Conservation (phyloP, 2,888 invertebrate species). For the Ferrisia virgata region DNA sequence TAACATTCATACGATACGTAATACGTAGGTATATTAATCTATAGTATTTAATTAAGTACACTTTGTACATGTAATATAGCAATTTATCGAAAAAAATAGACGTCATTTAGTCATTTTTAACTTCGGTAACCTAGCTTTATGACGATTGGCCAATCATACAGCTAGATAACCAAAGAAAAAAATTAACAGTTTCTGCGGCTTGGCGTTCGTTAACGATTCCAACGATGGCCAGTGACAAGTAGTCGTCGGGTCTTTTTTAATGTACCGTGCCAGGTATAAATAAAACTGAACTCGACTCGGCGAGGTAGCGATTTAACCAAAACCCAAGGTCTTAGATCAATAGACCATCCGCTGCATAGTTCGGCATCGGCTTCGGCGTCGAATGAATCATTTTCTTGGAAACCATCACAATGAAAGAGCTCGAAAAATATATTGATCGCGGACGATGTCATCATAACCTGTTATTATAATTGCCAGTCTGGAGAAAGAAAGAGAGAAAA, state of each 20-base stretch:
- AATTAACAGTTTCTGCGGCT: background rate
- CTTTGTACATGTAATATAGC: background rate
- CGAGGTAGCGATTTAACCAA: background rate
- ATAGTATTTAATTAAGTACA: background rate
- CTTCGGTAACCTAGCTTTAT: constrained; percentile 46
- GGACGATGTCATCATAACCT: constrained; percentile 16
- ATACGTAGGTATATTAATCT: no score
- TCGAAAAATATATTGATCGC: constrained; percentile 1
- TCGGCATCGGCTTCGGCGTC: background rate
- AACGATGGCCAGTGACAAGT: background rate
- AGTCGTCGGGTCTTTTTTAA: background rate
- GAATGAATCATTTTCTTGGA: constrained; percentile 22
- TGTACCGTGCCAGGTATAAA: background rate
- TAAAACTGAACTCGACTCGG: background rate
- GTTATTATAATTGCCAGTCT: background rate
- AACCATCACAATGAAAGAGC: background rate
- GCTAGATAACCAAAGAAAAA: constrained; percentile 45
- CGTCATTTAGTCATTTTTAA: constrained; percentile 35
- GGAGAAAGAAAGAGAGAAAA: background rate
- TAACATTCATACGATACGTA: no score
- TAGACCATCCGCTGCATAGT: background rate
- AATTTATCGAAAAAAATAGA: background rate
- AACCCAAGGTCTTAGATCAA: background rate
- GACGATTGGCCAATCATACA: constrained; percentile 41
- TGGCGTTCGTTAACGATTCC: background rate